Evolutionary conservation across 2,113 vertebrate species (phyloP), one percentile per base, ranked within the genome.

Genomic region (Elephas maximus): DNA sequence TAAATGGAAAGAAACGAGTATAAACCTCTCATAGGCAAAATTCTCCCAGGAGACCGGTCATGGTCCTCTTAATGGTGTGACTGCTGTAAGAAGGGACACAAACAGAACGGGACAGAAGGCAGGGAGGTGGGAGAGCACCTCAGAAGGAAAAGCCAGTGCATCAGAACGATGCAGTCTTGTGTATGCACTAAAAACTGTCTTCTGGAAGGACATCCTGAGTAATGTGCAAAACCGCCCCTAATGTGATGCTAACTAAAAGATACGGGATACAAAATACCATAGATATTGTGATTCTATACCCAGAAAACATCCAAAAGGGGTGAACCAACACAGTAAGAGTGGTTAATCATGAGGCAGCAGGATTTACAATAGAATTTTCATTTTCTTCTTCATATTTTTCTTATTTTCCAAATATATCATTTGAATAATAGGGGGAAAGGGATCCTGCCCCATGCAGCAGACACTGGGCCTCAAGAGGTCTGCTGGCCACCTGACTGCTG

Each of bases 261-360:
- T 62, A 21, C 1, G 12, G 74, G 44, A 28, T 37, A 11, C 30
- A 33, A 30, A 37, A 67, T 0, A 3, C 26, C 23, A 12, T 8
- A 1, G 5, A 37, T 1, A 17, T 76, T 0, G 1, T 1, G 33
- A 9, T 60, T 41, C n/a, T 37, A 10, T 9, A 53, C 9, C 1
- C 18, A 67, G 18, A 9, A 45, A 73, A 79, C 60, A 71, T 28
- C 10, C 60, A 6, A 9, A 26, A 67, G 45, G 82, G 77, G 79
- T 63, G 30, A 84, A 78, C 65, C 30, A 5, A 30, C 10, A 1
- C 1, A 10, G 5, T 37, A 9, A 51, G 6, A 48, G 80, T 37
- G 14, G 53, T 41, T 69, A 74, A 11, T 62, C 24, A 9, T 33
- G 21, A 33, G 18, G 0, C 23, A 12, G 44, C 48, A 48, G 48